Conservation (phyloP, 2,797 vertebrate species). For the Hippoglossus hippoglossus region DNA sequence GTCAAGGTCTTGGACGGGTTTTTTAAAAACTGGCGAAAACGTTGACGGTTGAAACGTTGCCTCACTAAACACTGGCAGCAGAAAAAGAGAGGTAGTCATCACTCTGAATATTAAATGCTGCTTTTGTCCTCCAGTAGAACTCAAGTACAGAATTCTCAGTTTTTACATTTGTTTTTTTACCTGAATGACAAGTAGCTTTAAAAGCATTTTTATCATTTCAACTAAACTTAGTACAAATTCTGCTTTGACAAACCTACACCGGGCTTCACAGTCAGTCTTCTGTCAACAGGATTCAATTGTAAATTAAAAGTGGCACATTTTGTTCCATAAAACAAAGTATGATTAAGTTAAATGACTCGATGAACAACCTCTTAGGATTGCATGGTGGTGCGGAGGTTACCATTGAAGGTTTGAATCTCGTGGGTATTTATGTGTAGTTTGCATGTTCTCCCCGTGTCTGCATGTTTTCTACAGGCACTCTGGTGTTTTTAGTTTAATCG, state of each 20-base stretch:
- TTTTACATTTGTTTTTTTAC: not conserved
- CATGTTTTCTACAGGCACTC: no score
- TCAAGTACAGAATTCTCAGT: no score
- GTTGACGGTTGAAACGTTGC: not conserved
- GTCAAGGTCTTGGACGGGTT: not conserved
- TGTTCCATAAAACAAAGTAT: not conserved
- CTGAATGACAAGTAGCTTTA: no score
- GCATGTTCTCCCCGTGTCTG: no score
- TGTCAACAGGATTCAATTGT: constrained; percentile 9
- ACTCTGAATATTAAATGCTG: not conserved
- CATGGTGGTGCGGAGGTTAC: no score
- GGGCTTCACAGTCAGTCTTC: not conserved
- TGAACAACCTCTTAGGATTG: no score
- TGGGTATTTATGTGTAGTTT: no score
- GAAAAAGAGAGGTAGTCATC: not conserved
- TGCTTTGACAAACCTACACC: not conserved
- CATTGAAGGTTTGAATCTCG: no score
- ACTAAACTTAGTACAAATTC: constrained; percentile 4
- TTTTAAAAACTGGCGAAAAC: not conserved
- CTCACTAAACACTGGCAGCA: not conserved
- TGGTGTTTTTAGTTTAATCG: no score
- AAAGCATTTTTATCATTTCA: no score
- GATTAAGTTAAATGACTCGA: no score
- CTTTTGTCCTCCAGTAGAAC: not conserved
- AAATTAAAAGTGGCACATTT: constrained; percentile 31